Base-by-base conservation (phyloP, 2,113 vertebrate species). In the Hipposideros armiger region DNA sequence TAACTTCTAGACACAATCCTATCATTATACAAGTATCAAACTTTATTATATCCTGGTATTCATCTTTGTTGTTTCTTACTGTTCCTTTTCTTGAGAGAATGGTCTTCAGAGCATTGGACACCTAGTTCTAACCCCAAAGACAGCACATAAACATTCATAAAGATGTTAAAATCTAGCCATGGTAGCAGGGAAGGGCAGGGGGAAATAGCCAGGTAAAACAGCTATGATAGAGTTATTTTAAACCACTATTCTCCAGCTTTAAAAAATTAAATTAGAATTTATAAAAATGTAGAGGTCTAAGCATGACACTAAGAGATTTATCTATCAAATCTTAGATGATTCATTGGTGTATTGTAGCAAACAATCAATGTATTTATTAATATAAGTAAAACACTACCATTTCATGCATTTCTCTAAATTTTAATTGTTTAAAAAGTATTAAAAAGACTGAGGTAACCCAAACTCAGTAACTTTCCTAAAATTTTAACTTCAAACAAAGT, bases 331-430 rank as follows among this genome's bases (percentile, higher is more conserved):
- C 11, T 95, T 66, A 76, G 32, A 42, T 54, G 11, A 50, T 93
- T 83, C 62, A 92, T 10, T 83, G 36, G 30, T 78, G 91, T 52
- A 89, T 20, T 82, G 11, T 30, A 42, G 30, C 30, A 90, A 91
- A 91, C 91, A 94, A 67, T 64, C n/a, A 76, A 58, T 69, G 20
- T 45, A 50, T 13, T 72, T 45, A 58, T n/a, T 82, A 72, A 64
- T 81, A 72, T 7, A 70, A 96, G 32, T 92, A 95, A 82, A 80
- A 50, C n/a, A 69, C 40, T 64, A 87, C 6, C 32, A 67, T 64
- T 84, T 77, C 50, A 93, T 45, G 24, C 0, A 62, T 70, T 52
- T 96, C 50, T 87, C 40, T 80, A 95, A 91, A 95, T 94, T 87
- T 80, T 60, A 93, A 94, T 20, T 69, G 30, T 58, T 94, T 86